A percentile compares a stretch with the other conserved stretches of the same genome.
These are phyloP conservation scores for Diarsia mendica DNA, from an alignment of 2,888 invertebrate genomes.

Conservation along the genomic window DNA sequence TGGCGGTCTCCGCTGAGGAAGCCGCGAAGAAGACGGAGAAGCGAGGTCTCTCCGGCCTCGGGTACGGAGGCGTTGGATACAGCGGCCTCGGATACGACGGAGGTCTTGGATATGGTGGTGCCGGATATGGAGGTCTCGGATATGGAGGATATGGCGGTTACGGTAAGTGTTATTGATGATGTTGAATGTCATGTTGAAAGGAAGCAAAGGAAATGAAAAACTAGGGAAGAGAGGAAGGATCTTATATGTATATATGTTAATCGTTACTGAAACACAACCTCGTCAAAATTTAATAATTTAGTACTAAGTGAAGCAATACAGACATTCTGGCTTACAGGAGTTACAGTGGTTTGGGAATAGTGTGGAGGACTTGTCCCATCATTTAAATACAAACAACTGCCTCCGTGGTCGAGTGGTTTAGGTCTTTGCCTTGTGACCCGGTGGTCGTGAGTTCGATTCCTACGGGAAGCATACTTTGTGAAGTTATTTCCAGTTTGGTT, in stretches of 20 bases:
- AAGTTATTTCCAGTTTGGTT: no score
- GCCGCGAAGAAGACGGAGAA: slow-evolving; percentile 86
- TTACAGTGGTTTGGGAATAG: no score
- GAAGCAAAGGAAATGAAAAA: neutral
- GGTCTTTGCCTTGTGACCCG: no score
- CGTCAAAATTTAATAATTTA: neutral
- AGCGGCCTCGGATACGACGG: slow-evolving; percentile 75
- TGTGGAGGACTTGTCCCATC: no score
- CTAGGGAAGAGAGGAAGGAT: no score
- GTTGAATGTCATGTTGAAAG: neutral
- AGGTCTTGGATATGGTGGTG: slow-evolving; percentile 55
- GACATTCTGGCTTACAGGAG: no score
- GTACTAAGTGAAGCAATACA: neutral
- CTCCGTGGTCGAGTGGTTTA: no score
- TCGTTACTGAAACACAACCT: neutral
- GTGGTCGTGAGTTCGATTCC: no score
- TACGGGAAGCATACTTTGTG: no score
- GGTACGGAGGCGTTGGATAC: slow-evolving; percentile 84
- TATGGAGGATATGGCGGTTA: slow-evolving; percentile 44
- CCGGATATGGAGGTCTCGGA: slow-evolving; percentile 50
- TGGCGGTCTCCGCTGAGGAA: slow-evolving; percentile 84
- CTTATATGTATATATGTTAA: no score
- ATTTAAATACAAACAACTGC: no score
- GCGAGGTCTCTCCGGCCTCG: slow-evolving; percentile 85
- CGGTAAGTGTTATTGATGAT: slow-evolving; percentile 28